Evolutionary conservation across 2,113 vertebrate species (phyloP).

Genomic region (Oplegnathus fasciatus): DNA sequence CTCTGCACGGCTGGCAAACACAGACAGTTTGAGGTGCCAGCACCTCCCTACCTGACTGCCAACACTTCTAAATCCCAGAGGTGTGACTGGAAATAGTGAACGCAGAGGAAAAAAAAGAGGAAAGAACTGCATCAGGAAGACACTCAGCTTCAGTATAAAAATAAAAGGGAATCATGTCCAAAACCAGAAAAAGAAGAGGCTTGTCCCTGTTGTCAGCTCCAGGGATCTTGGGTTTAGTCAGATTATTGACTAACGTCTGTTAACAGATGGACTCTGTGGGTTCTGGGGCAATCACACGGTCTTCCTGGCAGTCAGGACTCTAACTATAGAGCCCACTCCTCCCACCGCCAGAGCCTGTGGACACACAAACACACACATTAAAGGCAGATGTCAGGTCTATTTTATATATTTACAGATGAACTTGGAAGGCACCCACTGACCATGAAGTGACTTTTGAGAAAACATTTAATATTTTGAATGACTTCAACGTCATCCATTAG

Average conservation of each 20-base stretch:
- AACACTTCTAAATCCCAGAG: constrained; percentile 16
- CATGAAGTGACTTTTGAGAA: no score
- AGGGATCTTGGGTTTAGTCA: neutral
- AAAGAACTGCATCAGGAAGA: constrained; percentile 18
- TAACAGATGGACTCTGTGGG: neutral
- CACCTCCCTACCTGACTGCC: constrained; percentile 45
- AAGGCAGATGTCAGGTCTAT: neutral
- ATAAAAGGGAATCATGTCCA: constrained; percentile 21
- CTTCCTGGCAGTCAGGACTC: constrained; percentile 96
- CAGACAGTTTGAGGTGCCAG: constrained; percentile 58
- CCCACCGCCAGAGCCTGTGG: constrained; percentile 92
- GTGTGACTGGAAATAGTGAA: neutral
- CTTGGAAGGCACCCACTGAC: neutral
- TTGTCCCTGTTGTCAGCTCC: neutral
- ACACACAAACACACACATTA: constrained; percentile 35
- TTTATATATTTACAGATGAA: neutral
- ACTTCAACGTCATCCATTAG: no score
- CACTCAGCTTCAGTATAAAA: constrained; percentile 28
- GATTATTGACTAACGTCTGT: neutral
- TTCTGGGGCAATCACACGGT: constrained; percentile 84
- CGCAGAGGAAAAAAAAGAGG: neutral
- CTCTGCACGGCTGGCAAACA: constrained; percentile 14
- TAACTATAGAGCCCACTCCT: constrained; percentile 94
- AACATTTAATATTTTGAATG: no score
- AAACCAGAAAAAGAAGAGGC: neutral